Evolutionary conservation across 64 coral and sea anemone species (phyloP).

Genomic region (Orbicella faveolata): DNA sequence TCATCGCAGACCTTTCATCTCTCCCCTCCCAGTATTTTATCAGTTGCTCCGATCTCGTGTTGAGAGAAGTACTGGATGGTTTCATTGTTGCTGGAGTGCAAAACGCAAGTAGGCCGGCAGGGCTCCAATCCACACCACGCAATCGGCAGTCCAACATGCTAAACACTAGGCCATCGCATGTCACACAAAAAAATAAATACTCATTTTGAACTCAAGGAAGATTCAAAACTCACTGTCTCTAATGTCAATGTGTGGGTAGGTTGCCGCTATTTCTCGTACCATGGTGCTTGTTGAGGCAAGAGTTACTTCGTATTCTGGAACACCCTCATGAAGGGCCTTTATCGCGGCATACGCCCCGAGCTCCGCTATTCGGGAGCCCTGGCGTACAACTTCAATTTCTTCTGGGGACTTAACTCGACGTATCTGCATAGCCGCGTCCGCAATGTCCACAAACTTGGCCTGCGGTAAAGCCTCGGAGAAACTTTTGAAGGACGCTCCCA

Average conservation of each 20-base stretch:
- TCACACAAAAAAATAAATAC: too few relatives aligned
- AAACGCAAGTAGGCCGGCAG: too few relatives aligned
- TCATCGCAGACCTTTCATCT: too few relatives aligned
- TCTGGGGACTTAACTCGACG: constrained; percentile 52
- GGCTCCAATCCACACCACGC: too few relatives aligned
- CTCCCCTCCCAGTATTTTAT: too few relatives aligned
- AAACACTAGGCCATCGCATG: too few relatives aligned
- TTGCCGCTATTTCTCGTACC: constrained; percentile 44
- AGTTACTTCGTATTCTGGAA: constrained; percentile 53
- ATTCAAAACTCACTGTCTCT: constrained; percentile 54
- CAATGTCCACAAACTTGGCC: constrained; percentile 45
- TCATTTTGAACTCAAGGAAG: too few relatives aligned
- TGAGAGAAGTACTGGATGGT: too few relatives aligned
- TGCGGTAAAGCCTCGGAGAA: constrained; percentile 47
- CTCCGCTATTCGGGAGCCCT: constrained; percentile 59
- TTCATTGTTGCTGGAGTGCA: too few relatives aligned
- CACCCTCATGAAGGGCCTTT: constrained; percentile 39
- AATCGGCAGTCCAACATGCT: too few relatives aligned
- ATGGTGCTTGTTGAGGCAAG: constrained; percentile 41
- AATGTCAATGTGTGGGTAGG: constrained; percentile 49
- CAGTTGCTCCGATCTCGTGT: too few relatives aligned
- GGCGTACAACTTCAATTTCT: constrained; percentile 49
- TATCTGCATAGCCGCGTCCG: constrained; percentile 50
- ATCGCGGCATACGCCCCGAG: constrained; percentile 44
- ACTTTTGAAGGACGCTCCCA: neutral